Evolutionary conservation across 1,140 invertebrate genomes (phyloP), one percentile per base, ranked within the genome.

Genomic region (Druon quercuslanigerum): DNA sequence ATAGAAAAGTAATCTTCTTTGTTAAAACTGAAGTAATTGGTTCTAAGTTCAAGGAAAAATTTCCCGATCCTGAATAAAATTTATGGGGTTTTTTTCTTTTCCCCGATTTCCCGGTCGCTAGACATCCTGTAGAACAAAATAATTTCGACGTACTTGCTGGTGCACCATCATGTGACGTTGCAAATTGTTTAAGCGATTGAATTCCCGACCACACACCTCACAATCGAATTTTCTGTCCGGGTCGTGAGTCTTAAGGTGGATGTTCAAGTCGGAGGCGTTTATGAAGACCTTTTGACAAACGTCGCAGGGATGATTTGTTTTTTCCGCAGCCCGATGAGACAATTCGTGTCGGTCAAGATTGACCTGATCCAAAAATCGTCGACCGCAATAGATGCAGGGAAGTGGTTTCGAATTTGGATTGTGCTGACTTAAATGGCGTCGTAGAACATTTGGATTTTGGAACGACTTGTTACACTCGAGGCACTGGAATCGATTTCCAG

Each of bases 101-200:
- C 5, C 25, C 25, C 2, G 25, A 33, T 33, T 33, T 33, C 25
- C 25, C 25, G 25, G 25, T 33, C 25, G 25, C 25, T 33, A 33
- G 25, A 33, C 25, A 33, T 4, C 25, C 25, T 33, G 25, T 33
- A 79, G 79, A 81, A 84, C 77, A 83, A 78, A 80, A 79, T 83
- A 81, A 83, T 85, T 86, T 83, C 82, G 79, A 86, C 85, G 83
- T 90, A 90, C 91, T 87, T 92, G 91, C 82, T 92, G 89, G 85
- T 92, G 91, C 73, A 92, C 91, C 87, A 91, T 87, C 90, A 92
- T 91, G 77, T 92, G 91, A 81, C 91, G 90, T 82, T 92, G 91
- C 81, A 92, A 85, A 89, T 92, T 92, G 82, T 91, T 92, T 83
- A 92, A 86, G 79, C 91, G 86, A 87, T 91, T 92, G 81, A 92